Evolutionary conservation across 2,113 vertebrate species (phyloP), one percentile per base, ranked within the genome.

Genomic region (Callospermophilus lateralis): DNA sequence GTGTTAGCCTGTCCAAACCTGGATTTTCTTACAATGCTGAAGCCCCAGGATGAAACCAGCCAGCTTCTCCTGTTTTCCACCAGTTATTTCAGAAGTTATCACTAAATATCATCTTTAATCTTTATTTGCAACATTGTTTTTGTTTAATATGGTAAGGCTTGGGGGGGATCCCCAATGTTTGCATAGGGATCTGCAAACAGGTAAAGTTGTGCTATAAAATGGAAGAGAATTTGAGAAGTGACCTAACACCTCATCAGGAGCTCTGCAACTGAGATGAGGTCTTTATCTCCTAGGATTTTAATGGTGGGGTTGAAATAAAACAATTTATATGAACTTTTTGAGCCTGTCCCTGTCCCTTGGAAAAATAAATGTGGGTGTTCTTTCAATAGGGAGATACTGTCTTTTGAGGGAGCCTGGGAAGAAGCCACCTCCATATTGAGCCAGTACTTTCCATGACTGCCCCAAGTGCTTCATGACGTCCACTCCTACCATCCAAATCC

Each of bases 121-220:
- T 30, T 55, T 73, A 65, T 53, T 89, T 87, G 65, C 63, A 86
- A 42, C 3, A 37, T 30, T 78, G 58, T 58, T 97, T 88, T 92
- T 86, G 28, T 88, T 90, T 84, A 67, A 30, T 28, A 48, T 4
- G 55, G 26, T 32, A 55, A 68, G 61, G n/a, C n/a, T n/a, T 8
- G 45, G 51, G 10, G 0, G 4, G 8, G 58, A 65, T 16, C 4
- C 2, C 68, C 34, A n/a, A 2, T 13, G 28, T 84, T 79, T 61
- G 51, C 48, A 53, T 24, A 86, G 81, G 55, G 51, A 45, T 61
- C 53, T 93, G 73, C 37, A 80, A 37, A 37, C 17, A 45, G 58
- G 51, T 77, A 51, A 61, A 55, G 30, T 24, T 24, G 15, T 51
- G 7, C 42, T 86, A n/a, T 34, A 84, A 22, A 90, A 74, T 4